Evolutionary conservation across 2,113 vertebrate species (phyloP), one percentile per base, ranked within the genome.

Genomic region (Semnornis frantzii): DNA sequence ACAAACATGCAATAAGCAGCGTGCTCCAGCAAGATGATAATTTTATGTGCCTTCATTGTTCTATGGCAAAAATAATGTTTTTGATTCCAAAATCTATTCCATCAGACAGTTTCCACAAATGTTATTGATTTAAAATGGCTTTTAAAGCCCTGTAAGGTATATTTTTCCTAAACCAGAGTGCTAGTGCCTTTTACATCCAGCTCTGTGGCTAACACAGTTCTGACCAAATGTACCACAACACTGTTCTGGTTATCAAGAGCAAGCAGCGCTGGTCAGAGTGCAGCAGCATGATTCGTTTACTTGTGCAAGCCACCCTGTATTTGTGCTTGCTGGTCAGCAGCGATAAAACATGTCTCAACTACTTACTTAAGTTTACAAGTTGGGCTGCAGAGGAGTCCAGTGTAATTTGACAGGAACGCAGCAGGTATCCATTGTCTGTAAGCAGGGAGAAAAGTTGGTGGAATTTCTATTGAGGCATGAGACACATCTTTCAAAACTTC

Each of bases 401-500:
- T 18, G 7, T 7, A 37, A 25, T 27, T 31, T 14, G 42, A 62
- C 55, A 70, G n/a, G 28, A 73, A 82, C 66, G 31, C 13, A 82
- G 42, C 23, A 57, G 68, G 12, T 8, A 76, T 42, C 39, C 2
- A 2, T 79, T 37, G 34, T 58, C 31, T 71, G 46, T 74, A 85
- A 62, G 69, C 63, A 92, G 73, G 59, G 28, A 82, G 55, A 76
- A 50, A 59, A 34, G 15, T 34, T 52, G n/a, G 54, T 79, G 52
- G 82, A 59, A 64, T 82, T 55, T 82, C 66, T 12, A 39, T 81
- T 75, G 73, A 82, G 46, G 50, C 24, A 64, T 72, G 27, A 71
- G 72, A 87, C 93, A 91, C 66, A 57, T 91, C 39, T 87, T 79
- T 66, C 75, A 94, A 92, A 92, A 86, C 88, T 91, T 96, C 76